Evolutionary conservation across 1,140 invertebrate species (phyloP).

Genomic region (Papilio helenus): DNA sequence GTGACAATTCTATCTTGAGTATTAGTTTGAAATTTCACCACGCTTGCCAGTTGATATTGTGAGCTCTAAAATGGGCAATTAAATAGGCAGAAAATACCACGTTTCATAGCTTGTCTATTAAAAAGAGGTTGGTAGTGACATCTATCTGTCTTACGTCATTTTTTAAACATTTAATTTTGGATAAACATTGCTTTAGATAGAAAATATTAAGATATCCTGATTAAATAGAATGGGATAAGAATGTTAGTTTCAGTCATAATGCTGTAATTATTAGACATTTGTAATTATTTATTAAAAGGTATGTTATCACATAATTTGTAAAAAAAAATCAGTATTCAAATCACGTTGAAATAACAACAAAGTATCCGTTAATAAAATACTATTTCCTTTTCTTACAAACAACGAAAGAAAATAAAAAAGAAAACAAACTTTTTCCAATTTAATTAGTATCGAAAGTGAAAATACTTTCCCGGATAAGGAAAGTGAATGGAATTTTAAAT

Average conservation of each 20-base stretch:
- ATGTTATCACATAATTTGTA: neutral
- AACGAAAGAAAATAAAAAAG: neutral
- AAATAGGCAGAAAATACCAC: no score
- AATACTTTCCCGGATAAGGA: conserved; percentile 11
- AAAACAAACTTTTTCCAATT: neutral
- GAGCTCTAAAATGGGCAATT: no score
- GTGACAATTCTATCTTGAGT: no score
- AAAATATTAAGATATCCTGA: neutral
- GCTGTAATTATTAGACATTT: neutral
- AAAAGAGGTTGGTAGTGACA: neutral
- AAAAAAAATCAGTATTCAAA: neutral
- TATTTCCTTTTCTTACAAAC: conserved; percentile 10
- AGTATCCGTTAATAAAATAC: neutral
- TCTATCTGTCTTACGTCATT: neutral
- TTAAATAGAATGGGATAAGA: neutral
- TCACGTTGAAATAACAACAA: neutral
- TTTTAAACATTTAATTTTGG: neutral
- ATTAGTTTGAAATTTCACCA: no score
- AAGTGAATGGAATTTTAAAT: conserved; percentile 14
- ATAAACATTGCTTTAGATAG: neutral
- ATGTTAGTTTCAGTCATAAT: neutral
- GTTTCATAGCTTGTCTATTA: no score
- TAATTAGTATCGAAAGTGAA: neutral
- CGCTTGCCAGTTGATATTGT: no score
- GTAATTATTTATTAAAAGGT: neutral